A percentile compares a stretch with the other conserved stretches of the same genome.
phyloP scores from a whole-genome alignment of 2,888 invertebrate species.

The Hirtodrosophila duncani region DNA sequence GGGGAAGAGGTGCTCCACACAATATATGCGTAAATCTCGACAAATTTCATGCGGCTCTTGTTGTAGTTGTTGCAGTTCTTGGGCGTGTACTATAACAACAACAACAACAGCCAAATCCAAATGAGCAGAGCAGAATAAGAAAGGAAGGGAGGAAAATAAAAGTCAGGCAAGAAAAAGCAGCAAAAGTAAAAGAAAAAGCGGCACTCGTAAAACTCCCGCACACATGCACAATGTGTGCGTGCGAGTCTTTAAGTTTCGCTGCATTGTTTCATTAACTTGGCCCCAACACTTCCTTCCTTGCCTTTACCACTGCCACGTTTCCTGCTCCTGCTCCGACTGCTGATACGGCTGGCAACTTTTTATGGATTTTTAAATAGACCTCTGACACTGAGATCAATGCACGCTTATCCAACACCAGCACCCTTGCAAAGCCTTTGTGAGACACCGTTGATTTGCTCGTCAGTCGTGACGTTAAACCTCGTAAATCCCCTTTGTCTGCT shows the following conservation, averaged over 20 bases:
- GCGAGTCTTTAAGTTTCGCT: constrained; percentile 33
- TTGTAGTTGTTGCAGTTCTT: constrained; percentile 12
- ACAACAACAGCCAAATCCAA: constrained; percentile 25
- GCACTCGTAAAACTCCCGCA: constrained; percentile 43
- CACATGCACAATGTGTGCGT: constrained; percentile 3
- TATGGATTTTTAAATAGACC: constrained; percentile 31
- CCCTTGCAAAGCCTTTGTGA: background rate
- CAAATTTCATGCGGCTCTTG: constrained; percentile 43
- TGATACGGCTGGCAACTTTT: constrained; percentile 50
- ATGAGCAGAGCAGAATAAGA: constrained; percentile 21
- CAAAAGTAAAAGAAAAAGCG: constrained; percentile 37
- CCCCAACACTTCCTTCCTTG: constrained; percentile 33
- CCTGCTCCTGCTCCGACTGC: too few relatives aligned
- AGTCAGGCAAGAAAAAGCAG: constrained; percentile 20
- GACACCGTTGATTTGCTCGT: constrained; percentile 46
- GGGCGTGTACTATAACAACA: constrained; percentile 19
- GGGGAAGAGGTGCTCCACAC: constrained; percentile 5
- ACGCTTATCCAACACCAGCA: constrained; percentile 24
- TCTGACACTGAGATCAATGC: constrained; percentile 61
- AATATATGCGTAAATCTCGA: constrained; percentile 64
- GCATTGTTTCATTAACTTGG: constrained; percentile 66
- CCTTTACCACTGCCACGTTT: constrained; percentile 10
- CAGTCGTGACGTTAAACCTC: constrained; percentile 32
- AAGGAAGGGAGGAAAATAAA: constrained; percentile 24
- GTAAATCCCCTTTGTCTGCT: constrained; percentile 39